These are phyloP conservation scores for Sceloporus undulatus DNA, from an alignment of 2,113 vertebrate genomes.

Conservation along the genomic window DNA sequence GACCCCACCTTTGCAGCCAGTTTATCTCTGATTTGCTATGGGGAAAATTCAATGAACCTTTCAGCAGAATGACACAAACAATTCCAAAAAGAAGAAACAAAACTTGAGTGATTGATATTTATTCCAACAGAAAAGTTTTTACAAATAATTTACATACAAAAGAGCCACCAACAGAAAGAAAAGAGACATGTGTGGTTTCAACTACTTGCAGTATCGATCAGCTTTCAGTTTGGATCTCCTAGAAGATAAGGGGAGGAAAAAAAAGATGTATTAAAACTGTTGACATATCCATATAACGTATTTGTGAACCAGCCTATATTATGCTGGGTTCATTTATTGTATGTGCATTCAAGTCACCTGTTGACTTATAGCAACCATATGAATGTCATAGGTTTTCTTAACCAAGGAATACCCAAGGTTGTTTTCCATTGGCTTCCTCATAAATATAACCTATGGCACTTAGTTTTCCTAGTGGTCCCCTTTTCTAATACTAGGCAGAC, in stretches of 20 bases:
- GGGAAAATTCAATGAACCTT: not conserved
- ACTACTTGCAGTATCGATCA: conserved; percentile 96
- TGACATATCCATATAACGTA: not conserved
- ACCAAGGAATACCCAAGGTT: too few relatives aligned
- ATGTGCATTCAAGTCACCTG: too few relatives aligned
- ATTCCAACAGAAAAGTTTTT: conserved; percentile 56
- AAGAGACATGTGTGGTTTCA: not conserved
- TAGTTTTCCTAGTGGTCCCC: too few relatives aligned
- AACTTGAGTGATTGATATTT: conserved; percentile 47
- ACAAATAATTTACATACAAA: conserved; percentile 51
- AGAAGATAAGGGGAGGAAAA: conserved; percentile 57
- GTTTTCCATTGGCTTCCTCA: too few relatives aligned
- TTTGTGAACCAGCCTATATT: not conserved
- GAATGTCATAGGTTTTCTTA: too few relatives aligned
- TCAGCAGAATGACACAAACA: not conserved
- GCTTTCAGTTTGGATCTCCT: conserved; percentile 98
- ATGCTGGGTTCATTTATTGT: too few relatives aligned
- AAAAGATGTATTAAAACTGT: conserved; percentile 22
- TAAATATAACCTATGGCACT: too few relatives aligned
- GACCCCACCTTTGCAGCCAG: too few relatives aligned
- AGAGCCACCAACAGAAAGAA: conserved; percentile 35
- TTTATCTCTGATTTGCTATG: too few relatives aligned
- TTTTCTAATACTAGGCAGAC: too few relatives aligned
- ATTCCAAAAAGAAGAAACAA: not conserved
- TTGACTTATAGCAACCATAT: too few relatives aligned